These are phyloP conservation scores for Choloepus hoffmanni DNA, from an alignment of 2,113 vertebrate species.

Conservation along the genomic window DNA sequence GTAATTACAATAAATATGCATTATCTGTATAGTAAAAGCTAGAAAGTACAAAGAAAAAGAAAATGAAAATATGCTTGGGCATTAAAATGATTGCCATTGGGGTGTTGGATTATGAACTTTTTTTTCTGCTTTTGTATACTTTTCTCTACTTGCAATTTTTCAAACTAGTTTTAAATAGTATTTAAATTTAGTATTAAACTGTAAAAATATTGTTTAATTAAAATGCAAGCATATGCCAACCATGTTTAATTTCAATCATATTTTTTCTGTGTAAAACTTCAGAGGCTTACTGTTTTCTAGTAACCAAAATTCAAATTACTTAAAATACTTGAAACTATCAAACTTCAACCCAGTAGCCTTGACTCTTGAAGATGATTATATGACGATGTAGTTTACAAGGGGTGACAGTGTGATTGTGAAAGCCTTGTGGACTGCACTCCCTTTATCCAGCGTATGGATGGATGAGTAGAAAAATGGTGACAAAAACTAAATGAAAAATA, in stretches of 20 bases:
- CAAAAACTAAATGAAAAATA: too few species aligned
- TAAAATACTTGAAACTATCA: too few species aligned
- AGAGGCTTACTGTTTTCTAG: background rate
- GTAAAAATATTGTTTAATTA: constrained; percentile 38
- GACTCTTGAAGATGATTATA: too few species aligned
- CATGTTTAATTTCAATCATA: background rate
- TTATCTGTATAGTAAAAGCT: background rate
- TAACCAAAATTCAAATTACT: background rate
- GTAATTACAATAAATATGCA: background rate
- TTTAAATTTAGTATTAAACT: constrained; percentile 1
- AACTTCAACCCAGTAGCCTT: too few species aligned
- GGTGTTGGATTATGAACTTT: background rate
- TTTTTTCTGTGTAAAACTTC: constrained; percentile 23
- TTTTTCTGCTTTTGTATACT: background rate
- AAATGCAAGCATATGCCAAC: background rate
- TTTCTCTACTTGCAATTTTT: background rate
- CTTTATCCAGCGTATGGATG: too few species aligned
- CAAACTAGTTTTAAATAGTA: background rate
- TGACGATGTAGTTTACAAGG: too few species aligned
- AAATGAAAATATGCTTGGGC: background rate
- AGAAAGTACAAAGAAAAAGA: constrained; percentile 7
- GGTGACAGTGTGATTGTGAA: too few species aligned
- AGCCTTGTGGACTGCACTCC: too few species aligned
- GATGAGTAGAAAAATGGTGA: too few species aligned
- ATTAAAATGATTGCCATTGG: background rate